Base-by-base conservation (phyloP, 2,797 vertebrate genomes). In the Coregonus sp. region DNA sequence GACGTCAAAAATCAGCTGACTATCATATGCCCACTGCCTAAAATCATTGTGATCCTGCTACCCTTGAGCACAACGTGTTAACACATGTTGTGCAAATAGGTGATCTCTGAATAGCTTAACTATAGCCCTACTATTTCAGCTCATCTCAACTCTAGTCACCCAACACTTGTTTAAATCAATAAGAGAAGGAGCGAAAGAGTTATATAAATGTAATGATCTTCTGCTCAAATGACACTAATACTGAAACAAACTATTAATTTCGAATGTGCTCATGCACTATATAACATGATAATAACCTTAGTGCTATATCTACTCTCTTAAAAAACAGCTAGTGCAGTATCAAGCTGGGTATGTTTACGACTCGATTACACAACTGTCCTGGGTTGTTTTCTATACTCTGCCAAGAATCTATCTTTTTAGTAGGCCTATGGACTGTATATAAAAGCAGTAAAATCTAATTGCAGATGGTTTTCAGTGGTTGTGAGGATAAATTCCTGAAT, bases 71-170 rank as follows among this genome's bases (percentile, higher is more conserved):
- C 18, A 70, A 18, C 14, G 11, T 65, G 54, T 75, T 56, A 31
- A 75, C 75, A 84, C 85, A 88, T 88, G 78, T 74, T 81, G 85
- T 14, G 37, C 37, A 47, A n/a, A 70, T n/a, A 35, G 33, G 1
- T 47, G 16, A n/a, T n/a, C 1, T 40, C 33, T 68, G 15, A 16
- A 68, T 37, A 74, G 74, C 88, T 84, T 77, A 76, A 56, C 69
- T 69, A 75, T 79, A 72, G 79, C 78, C 88, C 75, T 80, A 85
- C 88, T 80, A 90, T 89, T 90, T 79, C 87, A 80, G 63, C 84
- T 93, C 86, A 90, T 89, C 89, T 79, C 86, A 79, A 40, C 84
- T 93, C 86, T 84, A 50, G 70, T 91, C 74, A 85, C 89, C 85
- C 88, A 74, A 81, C 86, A 88, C 82, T 83, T 82, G 75, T 65